Conservation (phyloP, 2,888 invertebrate species). For the Rhagophthalmus giganteus region DNA sequence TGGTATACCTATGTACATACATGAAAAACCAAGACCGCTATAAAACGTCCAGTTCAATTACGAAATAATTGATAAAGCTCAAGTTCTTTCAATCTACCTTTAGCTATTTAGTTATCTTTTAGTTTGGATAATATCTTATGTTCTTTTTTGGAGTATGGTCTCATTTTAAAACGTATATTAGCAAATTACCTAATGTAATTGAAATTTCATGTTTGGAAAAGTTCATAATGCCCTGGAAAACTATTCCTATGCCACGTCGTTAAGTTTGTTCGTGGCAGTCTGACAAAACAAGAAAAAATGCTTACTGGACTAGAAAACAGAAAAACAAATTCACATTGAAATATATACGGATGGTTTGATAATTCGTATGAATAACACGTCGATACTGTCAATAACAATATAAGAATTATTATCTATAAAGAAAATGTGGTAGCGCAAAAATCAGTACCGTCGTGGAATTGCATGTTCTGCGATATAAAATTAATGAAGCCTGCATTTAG, state of each 20-base stretch:
- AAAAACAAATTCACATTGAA: conserved; percentile 18
- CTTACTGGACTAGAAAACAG: conserved; percentile 24
- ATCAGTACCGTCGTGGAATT: too few species aligned
- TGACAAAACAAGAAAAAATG: conserved; percentile 30
- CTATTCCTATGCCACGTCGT: conserved; percentile 11
- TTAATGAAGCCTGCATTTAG: not conserved
- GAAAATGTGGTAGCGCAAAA: too few species aligned
- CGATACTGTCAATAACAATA: conserved; percentile 12
- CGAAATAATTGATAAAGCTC: too few species aligned
- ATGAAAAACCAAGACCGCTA: too few species aligned
- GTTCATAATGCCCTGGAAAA: conserved; percentile 19
- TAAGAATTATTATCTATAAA: too few species aligned
- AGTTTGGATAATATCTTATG: not conserved
- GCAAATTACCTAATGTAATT: too few species aligned
- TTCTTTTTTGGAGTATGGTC: too few species aligned
- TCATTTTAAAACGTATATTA: too few species aligned
- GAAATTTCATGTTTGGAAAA: too few species aligned
- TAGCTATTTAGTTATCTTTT: not conserved
- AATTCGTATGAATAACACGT: conserved; percentile 7
- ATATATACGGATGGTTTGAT: conserved; percentile 10
- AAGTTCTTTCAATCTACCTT: too few species aligned
- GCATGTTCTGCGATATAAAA: not conserved
- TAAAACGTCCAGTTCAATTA: too few species aligned
- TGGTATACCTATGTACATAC: too few species aligned
- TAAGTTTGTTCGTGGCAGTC: conserved; percentile 24